Evolutionary conservation across 2,888 invertebrate genomes (phyloP).

Genomic region (Cataglyphis cursor): DNA sequence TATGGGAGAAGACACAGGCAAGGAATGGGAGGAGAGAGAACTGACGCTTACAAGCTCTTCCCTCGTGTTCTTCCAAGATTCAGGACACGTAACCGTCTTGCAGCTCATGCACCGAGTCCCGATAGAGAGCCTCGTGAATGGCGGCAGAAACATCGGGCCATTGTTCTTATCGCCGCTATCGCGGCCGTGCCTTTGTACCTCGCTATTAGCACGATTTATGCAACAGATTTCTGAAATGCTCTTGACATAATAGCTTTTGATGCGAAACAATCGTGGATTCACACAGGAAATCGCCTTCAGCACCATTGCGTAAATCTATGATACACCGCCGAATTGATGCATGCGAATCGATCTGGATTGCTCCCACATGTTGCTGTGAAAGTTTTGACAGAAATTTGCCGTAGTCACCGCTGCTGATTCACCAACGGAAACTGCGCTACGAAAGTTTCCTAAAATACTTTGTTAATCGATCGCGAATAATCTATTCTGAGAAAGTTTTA

Average conservation of each 20-base stretch:
- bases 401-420: slow-evolving; percentile 25
- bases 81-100: slow-evolving; percentile 53
- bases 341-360: slow-evolving; percentile 16
- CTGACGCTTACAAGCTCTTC: slow-evolving; percentile 53
- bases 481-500: slow-evolving; percentile 1
- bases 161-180: slow-evolving; percentile 66
- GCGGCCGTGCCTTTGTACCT: slow-evolving; percentile 26
- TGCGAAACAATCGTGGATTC: slow-evolving; percentile 50
- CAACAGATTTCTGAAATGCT: slow-evolving; percentile 55
- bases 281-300: slow-evolving; percentile 55
- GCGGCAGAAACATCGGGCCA: slow-evolving; percentile 57
- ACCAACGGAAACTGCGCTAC: slow-evolving; percentile 19
- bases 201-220: slow-evolving; percentile 64
- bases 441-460: slow-evolving; percentile 58
- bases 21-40: slow-evolving; percentile 56
- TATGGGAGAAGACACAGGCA: slow-evolving; percentile 55
- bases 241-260: slow-evolving; percentile 43
- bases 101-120: slow-evolving; percentile 27
- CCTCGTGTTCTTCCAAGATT: slow-evolving; percentile 49
- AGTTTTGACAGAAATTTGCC: slow-evolving; percentile 19
- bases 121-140: slow-evolving; percentile 42
- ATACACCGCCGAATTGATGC: slow-evolving; percentile 8
- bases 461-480: slow-evolving; percentile 38
- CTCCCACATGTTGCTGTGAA: slow-evolving; percentile 7
- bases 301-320: slow-evolving; percentile 36